Conservation (phyloP, 1,140 invertebrate genomes). For the Leptonema lineaticorne region DNA sequence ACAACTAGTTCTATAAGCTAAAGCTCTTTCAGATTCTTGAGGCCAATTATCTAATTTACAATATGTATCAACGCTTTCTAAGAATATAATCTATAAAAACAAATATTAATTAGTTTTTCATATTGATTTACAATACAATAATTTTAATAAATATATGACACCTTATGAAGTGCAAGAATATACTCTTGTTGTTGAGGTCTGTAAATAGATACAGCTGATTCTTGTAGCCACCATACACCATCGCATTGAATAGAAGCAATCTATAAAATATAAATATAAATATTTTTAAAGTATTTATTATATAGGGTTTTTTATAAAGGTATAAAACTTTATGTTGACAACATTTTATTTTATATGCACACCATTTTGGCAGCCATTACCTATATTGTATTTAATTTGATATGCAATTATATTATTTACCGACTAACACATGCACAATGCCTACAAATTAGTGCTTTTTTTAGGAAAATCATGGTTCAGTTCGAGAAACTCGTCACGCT, state of each 20-base stretch:
- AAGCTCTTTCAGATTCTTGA: conserved; percentile 77
- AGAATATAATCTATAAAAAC: conserved; percentile 65
- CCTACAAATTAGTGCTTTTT: no score
- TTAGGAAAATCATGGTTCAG: no score
- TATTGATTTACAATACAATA: background rate
- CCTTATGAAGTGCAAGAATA: conserved; percentile 79
- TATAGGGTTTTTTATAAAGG: no score
- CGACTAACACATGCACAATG: no score
- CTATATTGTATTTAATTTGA: no score
- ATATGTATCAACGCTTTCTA: conserved; percentile 84
- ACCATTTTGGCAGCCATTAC: no score
- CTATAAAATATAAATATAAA: conserved; percentile 28
- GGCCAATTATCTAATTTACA: conserved; percentile 94
- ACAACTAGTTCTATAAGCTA: conserved; percentile 78
- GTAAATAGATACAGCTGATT: conserved; percentile 73
- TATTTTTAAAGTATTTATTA: no score
- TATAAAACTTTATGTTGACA: no score
- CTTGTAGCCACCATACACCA: conserved; percentile 82
- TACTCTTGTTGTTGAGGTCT: conserved; percentile 73
- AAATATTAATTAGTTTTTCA: background rate
- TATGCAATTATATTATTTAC: no score
- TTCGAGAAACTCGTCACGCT: no score
- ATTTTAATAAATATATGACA: conserved; percentile 22
- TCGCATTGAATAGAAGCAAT: conserved; percentile 70
- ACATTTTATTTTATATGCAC: no score